These are phyloP conservation scores for Anser cygnoides DNA, from an alignment of 2,113 vertebrate genomes.

Conservation along the genomic window DNA sequence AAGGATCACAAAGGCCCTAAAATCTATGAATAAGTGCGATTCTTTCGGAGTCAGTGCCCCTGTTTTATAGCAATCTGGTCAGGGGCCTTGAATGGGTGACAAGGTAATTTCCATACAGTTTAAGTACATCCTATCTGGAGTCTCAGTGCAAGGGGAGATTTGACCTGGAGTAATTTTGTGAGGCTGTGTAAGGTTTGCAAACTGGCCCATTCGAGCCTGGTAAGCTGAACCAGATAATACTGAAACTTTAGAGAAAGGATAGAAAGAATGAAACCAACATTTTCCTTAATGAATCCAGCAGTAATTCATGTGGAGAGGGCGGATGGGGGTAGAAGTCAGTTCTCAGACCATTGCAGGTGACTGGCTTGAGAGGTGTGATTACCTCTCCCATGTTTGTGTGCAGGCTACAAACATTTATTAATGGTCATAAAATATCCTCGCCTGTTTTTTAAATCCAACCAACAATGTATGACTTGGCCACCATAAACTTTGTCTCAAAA, in stretches of 20 bases:
- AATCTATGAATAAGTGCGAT: constrained; percentile 54
- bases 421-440: constrained; percentile 68
- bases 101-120: constrained; percentile 46
- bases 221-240: not conserved
- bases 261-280: not conserved
- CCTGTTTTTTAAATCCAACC: constrained; percentile 68
- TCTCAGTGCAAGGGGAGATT: not conserved
- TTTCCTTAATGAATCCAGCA: not conserved
- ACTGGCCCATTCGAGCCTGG: not conserved
- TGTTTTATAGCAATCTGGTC: constrained; percentile 43
- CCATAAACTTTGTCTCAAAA: constrained; percentile 69
- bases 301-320: not conserved
- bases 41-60: constrained; percentile 54
- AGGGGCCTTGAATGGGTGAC: constrained; percentile 18
- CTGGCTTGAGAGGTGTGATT: constrained; percentile 3
- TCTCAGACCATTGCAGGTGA: constrained; percentile 20
- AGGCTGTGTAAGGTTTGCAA: not conserved
- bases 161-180: not conserved
- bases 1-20: constrained; percentile 53
- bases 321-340: not conserved
- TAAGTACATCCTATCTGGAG: not conserved
- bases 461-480: constrained; percentile 42
- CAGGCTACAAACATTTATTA: constrained; percentile 58
- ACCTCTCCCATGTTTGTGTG: not conserved
- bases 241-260: not conserved